phyloP scores from a whole-genome alignment of 1,140 invertebrate genomes.

The Musca vetustissima region DNA sequence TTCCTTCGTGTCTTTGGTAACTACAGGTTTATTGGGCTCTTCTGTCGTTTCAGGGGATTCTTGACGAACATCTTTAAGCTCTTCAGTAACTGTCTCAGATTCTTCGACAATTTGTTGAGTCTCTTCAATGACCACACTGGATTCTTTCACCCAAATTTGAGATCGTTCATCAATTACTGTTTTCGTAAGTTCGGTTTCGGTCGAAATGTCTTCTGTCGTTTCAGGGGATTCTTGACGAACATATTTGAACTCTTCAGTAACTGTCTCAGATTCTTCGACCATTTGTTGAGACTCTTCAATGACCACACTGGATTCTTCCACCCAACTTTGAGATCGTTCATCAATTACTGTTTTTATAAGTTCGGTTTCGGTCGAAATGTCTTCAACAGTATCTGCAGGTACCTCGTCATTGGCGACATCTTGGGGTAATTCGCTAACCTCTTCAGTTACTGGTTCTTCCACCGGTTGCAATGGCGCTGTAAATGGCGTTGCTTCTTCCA shows the following conservation, averaged over 20 bases:
- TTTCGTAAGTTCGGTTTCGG: not conserved
- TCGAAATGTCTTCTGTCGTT: constrained; percentile 16
- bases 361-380: too few relatives aligned
- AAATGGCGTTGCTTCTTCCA: not conserved
- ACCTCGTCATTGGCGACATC: too few relatives aligned
- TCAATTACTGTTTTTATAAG: too few relatives aligned
- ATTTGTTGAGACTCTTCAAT: not conserved
- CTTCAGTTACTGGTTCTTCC: not conserved
- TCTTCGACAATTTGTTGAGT: not conserved
- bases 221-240: not conserved
- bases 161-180: not conserved
- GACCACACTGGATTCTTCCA: not conserved
- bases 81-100: not conserved
- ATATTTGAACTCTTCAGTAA: too few relatives aligned
- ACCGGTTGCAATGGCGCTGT: not conserved
- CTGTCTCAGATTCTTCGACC: too few relatives aligned
- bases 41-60: constrained; percentile 1
- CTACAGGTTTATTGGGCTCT: too few relatives aligned
- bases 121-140: not conserved
- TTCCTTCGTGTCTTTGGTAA: not conserved
- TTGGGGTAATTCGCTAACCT: not conserved
- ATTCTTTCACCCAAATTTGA: not conserved
- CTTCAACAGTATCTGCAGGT: too few relatives aligned
- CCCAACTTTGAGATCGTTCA: too few relatives aligned
- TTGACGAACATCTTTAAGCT: not conserved